phyloP scores from a whole-genome alignment of 1,140 invertebrate genomes.

The Calosoma granatense region DNA sequence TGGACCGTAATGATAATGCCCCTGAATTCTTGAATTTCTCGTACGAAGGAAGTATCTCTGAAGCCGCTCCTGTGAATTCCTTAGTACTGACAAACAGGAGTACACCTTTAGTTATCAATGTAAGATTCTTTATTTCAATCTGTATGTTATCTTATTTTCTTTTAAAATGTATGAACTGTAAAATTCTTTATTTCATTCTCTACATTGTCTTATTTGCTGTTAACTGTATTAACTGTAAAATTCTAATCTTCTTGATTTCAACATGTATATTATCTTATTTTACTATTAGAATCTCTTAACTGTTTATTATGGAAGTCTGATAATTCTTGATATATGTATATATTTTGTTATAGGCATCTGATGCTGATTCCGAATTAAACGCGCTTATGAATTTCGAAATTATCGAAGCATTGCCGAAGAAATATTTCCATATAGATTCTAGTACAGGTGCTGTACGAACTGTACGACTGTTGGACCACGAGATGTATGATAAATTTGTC shows the following conservation, averaged over 20 bases:
- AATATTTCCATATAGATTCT: conserved; percentile 77
- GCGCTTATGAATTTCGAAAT: conserved; percentile 76
- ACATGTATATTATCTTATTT: no score
- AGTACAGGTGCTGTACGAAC: conserved; percentile 81
- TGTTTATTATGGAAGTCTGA: no score
- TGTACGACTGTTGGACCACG: conserved; percentile 69
- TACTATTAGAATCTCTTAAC: no score
- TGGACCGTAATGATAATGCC: conserved; percentile 79
- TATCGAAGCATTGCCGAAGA: conserved; percentile 58
- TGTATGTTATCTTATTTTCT: no score
- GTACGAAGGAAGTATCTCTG: conserved; percentile 61
- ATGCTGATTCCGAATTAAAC: conserved; percentile 73
- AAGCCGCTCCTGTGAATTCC: conserved; percentile 58
- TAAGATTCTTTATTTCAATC: not conserved
- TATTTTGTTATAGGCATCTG: conserved; percentile 37
- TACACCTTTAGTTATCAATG: conserved; percentile 68
- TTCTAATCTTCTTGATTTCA: no score
- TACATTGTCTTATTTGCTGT: no score
- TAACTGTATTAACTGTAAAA: no score
- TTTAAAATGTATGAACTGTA: no score
- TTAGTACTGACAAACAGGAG: conserved; percentile 56
- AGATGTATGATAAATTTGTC: conserved; percentile 54
- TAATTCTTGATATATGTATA: no score
- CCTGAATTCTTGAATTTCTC: conserved; percentile 59
- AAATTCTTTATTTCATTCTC: no score